A percentile compares a stretch with the other conserved stretches of the same genome.
These are phyloP conservation scores for Sorex araneus DNA, from an alignment of 2,113 vertebrate genomes.

Conservation along the genomic window DNA sequence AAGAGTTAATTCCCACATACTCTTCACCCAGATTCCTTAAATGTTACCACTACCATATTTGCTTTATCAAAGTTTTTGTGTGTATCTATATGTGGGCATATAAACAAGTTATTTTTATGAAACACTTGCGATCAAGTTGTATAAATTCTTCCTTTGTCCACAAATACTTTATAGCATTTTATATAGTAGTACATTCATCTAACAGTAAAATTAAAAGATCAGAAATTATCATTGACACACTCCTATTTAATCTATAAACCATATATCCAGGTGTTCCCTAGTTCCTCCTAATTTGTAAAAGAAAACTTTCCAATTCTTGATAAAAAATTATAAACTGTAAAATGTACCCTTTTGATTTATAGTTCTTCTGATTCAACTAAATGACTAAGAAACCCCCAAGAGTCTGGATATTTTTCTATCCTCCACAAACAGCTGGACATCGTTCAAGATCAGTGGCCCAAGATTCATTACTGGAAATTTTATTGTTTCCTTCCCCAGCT, in stretches of 20 bases:
- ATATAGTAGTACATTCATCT: too few species aligned
- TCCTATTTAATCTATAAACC: neutral
- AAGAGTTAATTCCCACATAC: slow-evolving; percentile 10
- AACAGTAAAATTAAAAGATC: neutral
- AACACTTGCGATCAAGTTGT: neutral
- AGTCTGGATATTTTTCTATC: neutral
- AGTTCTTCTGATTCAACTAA: neutral
- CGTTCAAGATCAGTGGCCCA: neutral
- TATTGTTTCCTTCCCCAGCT: neutral
- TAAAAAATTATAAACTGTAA: neutral
- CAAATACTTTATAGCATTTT: neutral
- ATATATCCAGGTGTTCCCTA: neutral
- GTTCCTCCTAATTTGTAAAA: neutral
- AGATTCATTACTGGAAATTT: neutral
- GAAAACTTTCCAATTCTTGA: neutral
- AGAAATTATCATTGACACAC: neutral
- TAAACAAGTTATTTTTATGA: slow-evolving; percentile 12
- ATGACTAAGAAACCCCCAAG: neutral
- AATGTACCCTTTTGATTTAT: neutral
- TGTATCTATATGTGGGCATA: neutral
- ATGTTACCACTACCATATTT: slow-evolving; percentile 3
- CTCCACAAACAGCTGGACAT: too few species aligned
- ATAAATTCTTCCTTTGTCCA: neutral
- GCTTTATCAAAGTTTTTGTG: neutral
- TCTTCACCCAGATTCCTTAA: neutral